These are phyloP conservation scores for Caenorhabditis brenneri DNA, from an alignment of 1,140 invertebrate species.

Conservation along the genomic window DNA sequence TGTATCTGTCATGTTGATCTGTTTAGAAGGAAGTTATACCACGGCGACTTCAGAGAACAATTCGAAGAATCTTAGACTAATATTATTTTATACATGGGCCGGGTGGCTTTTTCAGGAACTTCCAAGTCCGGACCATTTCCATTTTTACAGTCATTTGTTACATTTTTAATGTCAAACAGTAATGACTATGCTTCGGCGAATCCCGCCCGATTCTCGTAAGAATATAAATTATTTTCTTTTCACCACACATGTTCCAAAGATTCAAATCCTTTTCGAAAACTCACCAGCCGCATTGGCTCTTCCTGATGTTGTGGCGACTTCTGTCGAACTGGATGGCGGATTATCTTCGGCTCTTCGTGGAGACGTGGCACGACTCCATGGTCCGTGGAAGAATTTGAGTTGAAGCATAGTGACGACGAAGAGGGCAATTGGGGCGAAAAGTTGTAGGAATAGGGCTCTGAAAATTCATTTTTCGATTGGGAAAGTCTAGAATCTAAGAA, in stretches of 20 bases:
- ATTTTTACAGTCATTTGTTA: not conserved
- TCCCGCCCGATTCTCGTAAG: too few relatives aligned
- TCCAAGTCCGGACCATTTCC: too few relatives aligned
- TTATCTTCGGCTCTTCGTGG: not conserved
- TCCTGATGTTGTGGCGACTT: not conserved
- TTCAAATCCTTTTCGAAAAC: not conserved
- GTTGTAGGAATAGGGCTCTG: constrained; percentile 62
- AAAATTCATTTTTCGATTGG: constrained; percentile 3
- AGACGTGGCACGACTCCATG: constrained; percentile 62
- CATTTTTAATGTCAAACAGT: not conserved
- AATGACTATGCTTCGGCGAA: too few relatives aligned
- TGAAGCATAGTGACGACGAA: constrained; percentile 69
- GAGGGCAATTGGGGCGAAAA: constrained; percentile 65
- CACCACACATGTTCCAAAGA: not conserved
- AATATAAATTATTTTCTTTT: not conserved
- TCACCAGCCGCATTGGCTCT: constrained; percentile 4
- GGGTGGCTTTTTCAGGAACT: too few relatives aligned
- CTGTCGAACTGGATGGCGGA: not conserved
- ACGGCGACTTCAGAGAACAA: not conserved
- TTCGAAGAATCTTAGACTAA: not conserved
- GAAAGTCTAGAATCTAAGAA: not conserved
- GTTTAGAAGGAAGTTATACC: not conserved
- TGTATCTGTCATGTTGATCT: not conserved
- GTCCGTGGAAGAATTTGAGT: constrained; percentile 70
- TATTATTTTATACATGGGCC: not conserved